Evolutionary conservation across 2,888 invertebrate species (phyloP).

Genomic region (Resseliella maxima): DNA sequence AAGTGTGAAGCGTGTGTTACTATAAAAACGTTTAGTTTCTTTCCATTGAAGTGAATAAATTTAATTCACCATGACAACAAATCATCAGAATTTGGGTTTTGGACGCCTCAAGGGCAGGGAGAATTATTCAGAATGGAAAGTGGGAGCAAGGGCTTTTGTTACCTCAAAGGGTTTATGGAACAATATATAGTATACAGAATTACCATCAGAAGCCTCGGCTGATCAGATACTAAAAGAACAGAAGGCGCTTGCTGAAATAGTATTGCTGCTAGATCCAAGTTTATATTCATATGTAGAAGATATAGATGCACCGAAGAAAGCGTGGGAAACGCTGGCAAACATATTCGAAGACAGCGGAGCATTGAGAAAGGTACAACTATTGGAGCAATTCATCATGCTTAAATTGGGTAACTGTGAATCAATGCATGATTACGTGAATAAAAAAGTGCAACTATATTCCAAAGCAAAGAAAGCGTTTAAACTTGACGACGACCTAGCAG

Average conservation of each 20-base stretch:
- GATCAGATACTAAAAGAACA: not conserved
- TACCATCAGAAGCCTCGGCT: not conserved
- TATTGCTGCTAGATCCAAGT: not conserved
- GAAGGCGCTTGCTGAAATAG: not conserved
- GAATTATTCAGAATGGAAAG: constrained; percentile 26
- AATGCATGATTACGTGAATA: constrained; percentile 12
- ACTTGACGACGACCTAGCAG: not conserved
- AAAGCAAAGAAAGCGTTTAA: constrained; percentile 2
- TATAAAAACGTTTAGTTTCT: too few species aligned
- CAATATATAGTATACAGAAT: not conserved
- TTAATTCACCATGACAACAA: too few species aligned
- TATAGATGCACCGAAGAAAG: not conserved
- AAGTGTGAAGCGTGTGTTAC: too few species aligned
- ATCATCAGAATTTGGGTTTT: too few species aligned
- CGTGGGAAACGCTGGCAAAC: not conserved
- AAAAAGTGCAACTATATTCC: not conserved
- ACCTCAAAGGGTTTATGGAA: not conserved
- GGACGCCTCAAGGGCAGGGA: not conserved
- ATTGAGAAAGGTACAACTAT: not conserved
- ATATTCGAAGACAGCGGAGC: not conserved
- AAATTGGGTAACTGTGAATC: constrained; percentile 6
- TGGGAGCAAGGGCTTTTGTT: not conserved
- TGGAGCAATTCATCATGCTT: not conserved
- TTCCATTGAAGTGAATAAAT: too few species aligned
- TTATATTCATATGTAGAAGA: not conserved